Base-by-base conservation (phyloP, 2,888 invertebrate genomes). In the Timema podura region DNA sequence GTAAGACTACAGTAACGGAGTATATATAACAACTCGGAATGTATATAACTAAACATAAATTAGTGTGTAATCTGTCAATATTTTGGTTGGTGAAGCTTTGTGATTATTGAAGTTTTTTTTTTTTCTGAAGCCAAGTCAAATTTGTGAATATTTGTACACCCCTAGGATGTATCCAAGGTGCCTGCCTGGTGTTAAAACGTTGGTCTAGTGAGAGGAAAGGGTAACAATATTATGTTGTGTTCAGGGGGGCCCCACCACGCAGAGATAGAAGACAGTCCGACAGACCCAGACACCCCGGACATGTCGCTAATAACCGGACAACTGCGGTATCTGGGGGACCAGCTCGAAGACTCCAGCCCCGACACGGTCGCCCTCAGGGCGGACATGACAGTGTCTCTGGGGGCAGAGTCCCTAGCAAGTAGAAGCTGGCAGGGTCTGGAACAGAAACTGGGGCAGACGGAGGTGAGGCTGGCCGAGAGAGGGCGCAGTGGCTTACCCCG, bases 371-470 rank as follows among this genome's bases (percentile, higher is more conserved):
- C 77, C n/a, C 78, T 84, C 74, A 85, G 83, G 76, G 70, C 68
- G 51, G 78, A 77, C 54, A 79, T 79, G 48, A 83, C 84, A 79
- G 81, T 86, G 0, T 79, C 87, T 30, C 85, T 82, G 76, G 89
- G 89, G 5, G 88, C 87, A 15, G 89, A 87, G 74, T 88, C 82
- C 79, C 83, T 94, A 30, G 82, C 85, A 59, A 83, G 86, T 7
- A 84, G 93, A 76, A 87, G 89, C 5, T 97, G 96, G 96, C 88
- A 87, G 78, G 97, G 97, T 0, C 83, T 97, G 68, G 92, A 96
- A 77, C 93, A 91, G 76, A 88, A 89, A 73, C 80, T 93, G 57
- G 94, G 93, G 0, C 85, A 90, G 78, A 89, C 88, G 1, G 87
- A 88, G 67, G 89, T 91, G 0, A 86, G 86, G 71, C 80, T 85